Evolutionary conservation across 92 coral and sea anemone species (phyloP).

Genomic region (Meandrina meandrites): DNA sequence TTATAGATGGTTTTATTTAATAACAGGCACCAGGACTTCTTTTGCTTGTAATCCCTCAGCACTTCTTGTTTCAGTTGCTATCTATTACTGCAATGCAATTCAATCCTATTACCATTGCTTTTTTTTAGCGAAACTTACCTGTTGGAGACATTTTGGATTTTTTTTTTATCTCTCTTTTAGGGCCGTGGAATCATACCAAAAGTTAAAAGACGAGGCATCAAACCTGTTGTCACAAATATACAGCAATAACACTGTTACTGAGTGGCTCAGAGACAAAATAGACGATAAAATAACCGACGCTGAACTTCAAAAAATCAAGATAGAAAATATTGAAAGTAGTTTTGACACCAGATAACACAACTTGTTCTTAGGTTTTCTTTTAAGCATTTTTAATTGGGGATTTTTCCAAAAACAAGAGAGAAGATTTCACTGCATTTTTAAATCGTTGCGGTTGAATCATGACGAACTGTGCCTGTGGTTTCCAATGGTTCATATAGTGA

Average conservation of each 20-base stretch:
- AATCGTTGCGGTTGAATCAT: no score
- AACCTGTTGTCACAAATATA: slow-evolving; percentile 59
- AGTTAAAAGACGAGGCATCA: slow-evolving; percentile 44
- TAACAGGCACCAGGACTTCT: no score
- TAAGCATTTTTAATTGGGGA: background rate
- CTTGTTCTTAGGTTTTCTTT: background rate
- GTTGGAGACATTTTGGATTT: background rate
- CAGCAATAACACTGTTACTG: slow-evolving; percentile 62
- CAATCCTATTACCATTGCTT: background rate
- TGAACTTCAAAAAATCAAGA: slow-evolving; percentile 14
- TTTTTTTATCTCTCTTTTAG: slow-evolving; percentile 35
- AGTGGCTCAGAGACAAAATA: slow-evolving; percentile 84
- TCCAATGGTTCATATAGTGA: no score
- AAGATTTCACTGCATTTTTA: no score
- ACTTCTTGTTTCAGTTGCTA: no score
- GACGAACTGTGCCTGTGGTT: no score
- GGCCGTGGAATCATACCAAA: slow-evolving; percentile 37
- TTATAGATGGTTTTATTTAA: background rate
- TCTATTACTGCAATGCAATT: background rate
- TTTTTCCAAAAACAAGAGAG: background rate
- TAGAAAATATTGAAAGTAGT: slow-evolving; percentile 24
- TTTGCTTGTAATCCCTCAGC: no score
- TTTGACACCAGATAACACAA: slow-evolving; percentile 16
- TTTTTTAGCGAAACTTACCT: no score
- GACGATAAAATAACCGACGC: slow-evolving; percentile 67